Conservation (phyloP, 2,113 vertebrate species). For the Anhinga rufa region DNA sequence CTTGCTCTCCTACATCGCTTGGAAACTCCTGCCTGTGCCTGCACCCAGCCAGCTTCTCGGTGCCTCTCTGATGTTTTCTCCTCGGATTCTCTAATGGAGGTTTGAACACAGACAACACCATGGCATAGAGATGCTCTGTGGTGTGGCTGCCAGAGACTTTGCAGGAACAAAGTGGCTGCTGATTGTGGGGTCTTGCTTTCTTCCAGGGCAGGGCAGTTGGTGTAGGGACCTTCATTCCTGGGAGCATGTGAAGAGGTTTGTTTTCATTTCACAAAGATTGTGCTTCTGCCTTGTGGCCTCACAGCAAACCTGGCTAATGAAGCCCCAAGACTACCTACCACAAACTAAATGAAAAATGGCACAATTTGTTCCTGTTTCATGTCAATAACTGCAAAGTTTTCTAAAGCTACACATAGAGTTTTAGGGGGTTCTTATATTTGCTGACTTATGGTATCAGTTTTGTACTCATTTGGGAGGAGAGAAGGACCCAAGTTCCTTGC, state of each 20-base stretch:
- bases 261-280: background rate
- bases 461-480: background rate
- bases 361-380: background rate
- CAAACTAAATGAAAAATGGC: background rate
- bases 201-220: background rate
- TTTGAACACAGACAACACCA: background rate
- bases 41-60: background rate
- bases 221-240: background rate
- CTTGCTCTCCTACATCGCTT: background rate
- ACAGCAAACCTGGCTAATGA: background rate
- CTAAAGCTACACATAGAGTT: too few relatives aligned
- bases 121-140: too few relatives aligned
- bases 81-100: fast-evolving
- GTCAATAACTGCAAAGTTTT: background rate
- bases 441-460: background rate
- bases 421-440: too few relatives aligned
- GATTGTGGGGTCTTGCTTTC: background rate
- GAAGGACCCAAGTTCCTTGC: background rate
- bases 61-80: background rate
- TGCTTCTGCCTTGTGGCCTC: background rate
- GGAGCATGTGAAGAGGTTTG: fast-evolving
- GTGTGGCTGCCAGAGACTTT: background rate
- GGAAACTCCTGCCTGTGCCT: background rate
- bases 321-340: background rate
- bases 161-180: background rate